Percentiles rank a stretch among this genome's conserved stretches.
These are phyloP conservation scores for Porites divaricata DNA, from an alignment of 92 coral and sea anemone species.

Conservation along the genomic window DNA sequence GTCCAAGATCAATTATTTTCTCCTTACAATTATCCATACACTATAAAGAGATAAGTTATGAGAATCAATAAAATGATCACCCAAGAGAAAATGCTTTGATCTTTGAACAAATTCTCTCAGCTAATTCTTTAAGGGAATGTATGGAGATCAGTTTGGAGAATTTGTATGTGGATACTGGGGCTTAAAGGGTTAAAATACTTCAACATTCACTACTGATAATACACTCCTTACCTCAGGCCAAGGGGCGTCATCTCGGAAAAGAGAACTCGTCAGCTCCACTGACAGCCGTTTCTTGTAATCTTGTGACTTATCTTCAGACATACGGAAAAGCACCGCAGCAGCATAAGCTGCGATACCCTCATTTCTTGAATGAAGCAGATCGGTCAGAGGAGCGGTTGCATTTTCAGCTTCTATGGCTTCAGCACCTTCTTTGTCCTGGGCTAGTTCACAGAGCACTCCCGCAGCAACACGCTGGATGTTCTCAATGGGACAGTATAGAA, in stretches of 20 bases:
- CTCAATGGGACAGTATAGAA: conserved; percentile 92
- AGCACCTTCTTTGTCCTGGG: conserved; percentile 99
- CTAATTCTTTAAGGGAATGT: too few species aligned
- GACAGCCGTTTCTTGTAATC: conserved; percentile 98
- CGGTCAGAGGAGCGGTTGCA: conserved; percentile 93
- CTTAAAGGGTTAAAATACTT: too few species aligned
- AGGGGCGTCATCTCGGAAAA: conserved; percentile 94
- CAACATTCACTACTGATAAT: background rate
- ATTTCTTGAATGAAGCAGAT: conserved; percentile 91
- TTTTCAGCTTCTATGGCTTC: conserved; percentile 90
- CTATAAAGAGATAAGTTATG: too few species aligned
- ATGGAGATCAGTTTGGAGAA: too few species aligned
- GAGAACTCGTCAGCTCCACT: conserved; percentile 93
- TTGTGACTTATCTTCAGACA: conserved; percentile 98
- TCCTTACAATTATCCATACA: too few species aligned
- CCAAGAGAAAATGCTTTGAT: too few species aligned
- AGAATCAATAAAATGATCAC: too few species aligned
- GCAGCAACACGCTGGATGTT: conserved; percentile 99
- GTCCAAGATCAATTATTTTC: too few species aligned
- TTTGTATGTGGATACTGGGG: too few species aligned
- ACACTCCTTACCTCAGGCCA: conserved; percentile 81
- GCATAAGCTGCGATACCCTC: conserved; percentile 99
- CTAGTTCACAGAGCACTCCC: conserved; percentile 95
- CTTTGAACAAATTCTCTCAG: too few species aligned
- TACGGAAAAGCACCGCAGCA: conserved; percentile 97